Evolutionary conservation across 2,797 vertebrate species (phyloP), one percentile per base, ranked within the genome.

Genomic region (Salarias fasciatus): DNA sequence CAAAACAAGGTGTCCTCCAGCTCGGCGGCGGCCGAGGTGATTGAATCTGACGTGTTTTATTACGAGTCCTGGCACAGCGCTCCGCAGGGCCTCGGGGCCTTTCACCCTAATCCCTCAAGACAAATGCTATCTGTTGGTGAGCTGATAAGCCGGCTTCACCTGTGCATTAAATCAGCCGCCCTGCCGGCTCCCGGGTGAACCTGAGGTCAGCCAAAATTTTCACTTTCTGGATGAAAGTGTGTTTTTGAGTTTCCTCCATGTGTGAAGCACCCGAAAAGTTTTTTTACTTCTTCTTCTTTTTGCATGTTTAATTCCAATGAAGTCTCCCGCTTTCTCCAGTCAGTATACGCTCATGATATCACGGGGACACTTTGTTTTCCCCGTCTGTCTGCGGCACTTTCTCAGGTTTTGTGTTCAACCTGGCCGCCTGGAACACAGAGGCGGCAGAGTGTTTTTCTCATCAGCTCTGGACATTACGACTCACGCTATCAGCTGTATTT

Each of bases 21-120:
- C 62, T 52, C 44, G 30, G 50, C 44, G 42, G 59, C 36, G 38
- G 63, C 55, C 53, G 56, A 74, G 72, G 48, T 76, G 80, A 88
- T 86, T 83, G 74, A 82, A 78, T 76, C 49, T 75, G 75, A 80
- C 33, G 30, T 63, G 60, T 80, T 84, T 83, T 80, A 85, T 86
- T 78, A 66, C 65, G 48, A 66, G 53, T 49, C 51, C 61, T 64
- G 64, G 53, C 52, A 8, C 40, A 11, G 24, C 33, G 57, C 47
- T 72, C 63, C 28, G 37, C 8, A 5, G 53, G 42, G 53, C 53
- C 57, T 6, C 14, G 0, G 49, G 35, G 46, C 63, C 69, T 68
- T 69, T 74, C 70, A 44, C 63, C 68, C 35, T 3, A 42, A 72
- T 63, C 44, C 62, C 37, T 15, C 58, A 57, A 72, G 72, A 82